A percentile compares a stretch with the other conserved stretches of the same genome.
phyloP scores from a whole-genome alignment of 2,797 vertebrate genomes.

The Iguana delicatissima region DNA sequence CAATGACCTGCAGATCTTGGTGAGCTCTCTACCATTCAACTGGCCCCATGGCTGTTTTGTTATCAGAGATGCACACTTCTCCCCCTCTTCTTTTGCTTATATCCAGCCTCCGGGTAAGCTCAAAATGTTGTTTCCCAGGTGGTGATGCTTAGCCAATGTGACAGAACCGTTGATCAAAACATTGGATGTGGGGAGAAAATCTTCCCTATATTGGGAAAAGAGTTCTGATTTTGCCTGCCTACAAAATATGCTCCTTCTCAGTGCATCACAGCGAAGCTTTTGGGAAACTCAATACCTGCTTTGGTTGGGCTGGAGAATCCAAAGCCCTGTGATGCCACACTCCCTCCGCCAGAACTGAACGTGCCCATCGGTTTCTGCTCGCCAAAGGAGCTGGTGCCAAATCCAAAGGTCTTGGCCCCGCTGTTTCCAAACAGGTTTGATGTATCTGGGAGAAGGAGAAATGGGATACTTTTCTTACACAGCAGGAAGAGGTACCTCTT shows the following conservation, averaged over 20 bases:
- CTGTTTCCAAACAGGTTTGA: slow-evolving; percentile 91
- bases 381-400: slow-evolving; percentile 85
- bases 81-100: neutral
- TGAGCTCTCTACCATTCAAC: too few species aligned
- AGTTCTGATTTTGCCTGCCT: neutral
- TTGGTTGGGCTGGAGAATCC: slow-evolving; percentile 90
- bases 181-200: too few species aligned
- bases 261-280: neutral
- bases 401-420: slow-evolving; percentile 90
- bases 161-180: neutral
- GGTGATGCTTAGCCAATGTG: neutral
- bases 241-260: neutral
- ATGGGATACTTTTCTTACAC: neutral
- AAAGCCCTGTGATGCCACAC: slow-evolving; percentile 94
- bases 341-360: slow-evolving; percentile 91
- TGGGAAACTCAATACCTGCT: slow-evolving; percentile 81
- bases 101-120: too few species aligned
- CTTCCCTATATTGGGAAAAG: neutral
- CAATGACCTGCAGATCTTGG: neutral
- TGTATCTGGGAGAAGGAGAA: slow-evolving; percentile 77
- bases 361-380: slow-evolving; percentile 92
- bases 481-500: neutral
- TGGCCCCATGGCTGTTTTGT: too few species aligned
- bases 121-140: too few species aligned
- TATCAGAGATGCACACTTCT: too few species aligned